Evolutionary conservation across 2,797 vertebrate genomes (phyloP), one percentile per base, ranked within the genome.

Genomic region (Silurus aristotelis): DNA sequence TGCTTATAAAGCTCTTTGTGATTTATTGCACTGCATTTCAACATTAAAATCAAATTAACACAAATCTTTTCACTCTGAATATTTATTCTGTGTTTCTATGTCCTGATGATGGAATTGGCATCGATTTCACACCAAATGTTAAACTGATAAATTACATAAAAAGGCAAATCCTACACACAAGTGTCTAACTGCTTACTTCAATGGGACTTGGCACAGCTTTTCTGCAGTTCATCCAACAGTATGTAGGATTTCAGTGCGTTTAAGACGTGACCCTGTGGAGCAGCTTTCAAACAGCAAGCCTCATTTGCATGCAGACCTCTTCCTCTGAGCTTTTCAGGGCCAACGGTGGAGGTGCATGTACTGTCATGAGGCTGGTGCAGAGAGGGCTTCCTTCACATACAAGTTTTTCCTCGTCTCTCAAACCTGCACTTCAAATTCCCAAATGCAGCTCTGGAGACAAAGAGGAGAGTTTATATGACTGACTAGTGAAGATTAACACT

Each of bases 211-310:
- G 63, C n/a, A 66, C 46, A 38, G 77, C 92, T 89, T 67, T 92
- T 91, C 80, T 90, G 89, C 86, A 92, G 84, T 22, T 92, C 89
- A 5, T 93, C 92, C 77, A 93, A 95, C 89, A 95, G 90, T 80
- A 96, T 92, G 64, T 95, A 94, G 31, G 94, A 94, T 84, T 93
- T 92, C 67, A 96, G 90, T 64, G 92, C 85, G 71, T 90, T 84
- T 0, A 95, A 92, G 71, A 95, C 92, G 38, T 90, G 93, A 5
- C 89, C 91, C 31, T 92, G 90, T 15, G 94, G 93, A 89, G 93
- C 93, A 46, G 94, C 94, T 0, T 92, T 92, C 91, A 95, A 91
- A 89, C 94, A 95, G 90, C 93, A 95, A n/a, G 92, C 92, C 86
- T 95, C 93, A 0, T 95, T 93, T 0, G 93, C 93, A 77, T 91